These are phyloP conservation scores for Ophioninae sp. DNA, from an alignment of 2,888 invertebrate species.

Conservation along the genomic window DNA sequence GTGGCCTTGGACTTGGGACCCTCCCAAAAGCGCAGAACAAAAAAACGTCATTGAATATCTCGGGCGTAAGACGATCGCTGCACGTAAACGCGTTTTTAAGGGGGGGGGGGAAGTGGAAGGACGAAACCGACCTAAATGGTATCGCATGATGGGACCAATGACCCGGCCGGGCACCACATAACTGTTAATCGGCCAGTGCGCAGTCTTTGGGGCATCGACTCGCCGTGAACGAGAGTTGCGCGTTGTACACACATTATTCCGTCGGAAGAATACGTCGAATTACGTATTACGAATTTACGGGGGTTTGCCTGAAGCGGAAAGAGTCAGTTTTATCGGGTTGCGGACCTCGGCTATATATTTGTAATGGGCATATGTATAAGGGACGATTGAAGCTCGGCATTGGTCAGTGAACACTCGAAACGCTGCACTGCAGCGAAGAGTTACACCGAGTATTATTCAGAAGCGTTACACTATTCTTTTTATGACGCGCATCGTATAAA, in stretches of 20 bases:
- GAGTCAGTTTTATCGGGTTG: slow-evolving; percentile 30
- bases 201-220: slow-evolving; percentile 41
- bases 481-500: too few relatives aligned
- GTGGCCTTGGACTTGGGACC: background rate
- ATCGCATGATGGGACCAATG: slow-evolving; percentile 27
- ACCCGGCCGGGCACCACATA: slow-evolving; percentile 12
- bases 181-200: slow-evolving; percentile 3
- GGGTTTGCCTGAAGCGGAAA: slow-evolving; percentile 45
- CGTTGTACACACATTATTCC: slow-evolving; percentile 13
- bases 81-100: background rate
- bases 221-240: slow-evolving; percentile 20
- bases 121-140: slow-evolving; percentile 11
- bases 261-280: slow-evolving; percentile 50
- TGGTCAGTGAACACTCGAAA: too few relatives aligned
- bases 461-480: too few relatives aligned
- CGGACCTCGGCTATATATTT: slow-evolving; percentile 2
- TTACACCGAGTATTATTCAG: too few relatives aligned
- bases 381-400: too few relatives aligned
- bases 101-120: background rate
- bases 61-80: background rate
- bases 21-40: too few relatives aligned
- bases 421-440: too few relatives aligned
- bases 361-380: background rate
- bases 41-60: background rate
- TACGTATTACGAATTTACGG: slow-evolving; percentile 41